Base-by-base conservation (phyloP, 2,888 invertebrate genomes). In the Notodonta ziczac region DNA sequence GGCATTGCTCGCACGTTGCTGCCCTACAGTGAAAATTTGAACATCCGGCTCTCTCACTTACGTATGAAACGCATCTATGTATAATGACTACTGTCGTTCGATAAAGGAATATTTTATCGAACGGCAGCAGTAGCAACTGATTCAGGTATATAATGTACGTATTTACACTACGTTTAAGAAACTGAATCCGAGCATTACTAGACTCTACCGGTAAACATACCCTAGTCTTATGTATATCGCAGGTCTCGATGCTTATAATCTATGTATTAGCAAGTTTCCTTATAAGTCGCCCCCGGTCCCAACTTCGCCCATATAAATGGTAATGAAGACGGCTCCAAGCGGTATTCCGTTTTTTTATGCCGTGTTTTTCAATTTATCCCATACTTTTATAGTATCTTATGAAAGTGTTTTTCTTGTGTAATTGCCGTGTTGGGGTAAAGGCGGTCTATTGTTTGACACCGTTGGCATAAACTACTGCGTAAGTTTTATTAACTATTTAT, bases 231-330 rank as follows among this genome's bases (percentile, higher is more conserved):
- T 76, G 76, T 69, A 75, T 74, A 82, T 75, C 63, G 50, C 59
- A 60, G 60, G 65, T 64, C 67, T 64, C 69, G 71, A 74, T 69
- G 75, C 69, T 73, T 78, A 72, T 84, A 84, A 85, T 85, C 77
- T 75, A 74, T 78, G 79, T 80, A 81, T 81, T 81, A 83, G 72
- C 82, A 78, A 84, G 84, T 84, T 84, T 75, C 73, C 73, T 73
- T 78, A 71, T 77, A 82, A 84, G 81, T 85, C 80, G 76, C 78
- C 78, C 73, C 74, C 65, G 75, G 61, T 60, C 64, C 79, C 81
- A 89, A 89, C 84, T 90, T 90, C 82, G 78, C 73, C 89, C 79
- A 90, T 90, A 89, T 89, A 90, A 88, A 90, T 90, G 90, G 83
- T 85, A 90, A 90, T 90, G 85, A 82, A 74, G 78, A 39, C 69